phyloP scores from a whole-genome alignment of 2,888 invertebrate genomes.

The Molanna angustata region DNA sequence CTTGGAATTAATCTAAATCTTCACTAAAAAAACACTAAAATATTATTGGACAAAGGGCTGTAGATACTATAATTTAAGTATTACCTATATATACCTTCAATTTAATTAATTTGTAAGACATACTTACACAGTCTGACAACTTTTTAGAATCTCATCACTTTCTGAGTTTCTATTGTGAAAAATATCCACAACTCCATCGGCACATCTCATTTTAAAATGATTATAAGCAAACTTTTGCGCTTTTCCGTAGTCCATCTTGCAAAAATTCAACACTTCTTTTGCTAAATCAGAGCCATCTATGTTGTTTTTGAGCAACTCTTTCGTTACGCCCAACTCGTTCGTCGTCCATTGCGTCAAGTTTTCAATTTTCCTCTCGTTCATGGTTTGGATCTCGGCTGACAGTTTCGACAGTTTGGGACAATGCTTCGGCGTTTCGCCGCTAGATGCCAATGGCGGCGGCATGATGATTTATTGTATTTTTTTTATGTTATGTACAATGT shows the following conservation, averaged over 20 bases:
- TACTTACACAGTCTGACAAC: slow-evolving; percentile 29
- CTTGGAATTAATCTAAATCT: too few relatives aligned
- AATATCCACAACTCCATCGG: slow-evolving; percentile 17
- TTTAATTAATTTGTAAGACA: too few relatives aligned
- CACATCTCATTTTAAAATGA: slow-evolving; percentile 26
- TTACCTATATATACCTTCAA: too few relatives aligned
- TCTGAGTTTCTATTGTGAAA: slow-evolving; percentile 28
- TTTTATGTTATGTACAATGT: too few relatives aligned
- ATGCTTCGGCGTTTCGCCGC: slow-evolving; percentile 12
- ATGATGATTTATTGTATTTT: slow-evolving; percentile 11
- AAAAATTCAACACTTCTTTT: slow-evolving; percentile 11
- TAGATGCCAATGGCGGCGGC: slow-evolving; percentile 24
- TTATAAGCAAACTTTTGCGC: slow-evolving; percentile 23
- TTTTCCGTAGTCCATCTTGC: slow-evolving; percentile 20
- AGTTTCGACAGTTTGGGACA: too few relatives aligned
- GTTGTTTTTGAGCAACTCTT: slow-evolving; percentile 17
- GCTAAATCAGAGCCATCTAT: slow-evolving; percentile 20
- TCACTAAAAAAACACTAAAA: too few relatives aligned
- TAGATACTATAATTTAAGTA: too few relatives aligned
- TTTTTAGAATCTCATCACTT: slow-evolving; percentile 29
- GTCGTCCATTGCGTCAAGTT: slow-evolving; percentile 21
- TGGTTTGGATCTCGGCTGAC: slow-evolving; percentile 23
- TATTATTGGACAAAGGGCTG: too few relatives aligned
- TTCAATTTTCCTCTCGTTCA: slow-evolving; percentile 16
- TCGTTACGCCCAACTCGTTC: slow-evolving; percentile 21